phyloP scores from a whole-genome alignment of 2,113 vertebrate species.

The Macrotus californicus region DNA sequence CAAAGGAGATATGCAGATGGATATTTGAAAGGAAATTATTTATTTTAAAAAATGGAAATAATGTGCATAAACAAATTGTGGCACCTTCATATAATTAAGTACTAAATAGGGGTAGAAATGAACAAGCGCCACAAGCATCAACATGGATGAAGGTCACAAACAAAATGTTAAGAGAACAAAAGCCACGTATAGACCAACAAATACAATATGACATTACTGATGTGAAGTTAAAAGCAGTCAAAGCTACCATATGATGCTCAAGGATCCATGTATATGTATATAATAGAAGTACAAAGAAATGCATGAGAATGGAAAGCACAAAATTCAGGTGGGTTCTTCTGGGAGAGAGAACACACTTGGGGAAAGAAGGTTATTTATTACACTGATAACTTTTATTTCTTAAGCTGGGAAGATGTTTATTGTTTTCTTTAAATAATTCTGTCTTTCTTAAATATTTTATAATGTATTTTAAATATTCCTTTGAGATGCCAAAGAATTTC shows the following conservation, averaged over 20 bases:
- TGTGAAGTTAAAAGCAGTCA: background rate
- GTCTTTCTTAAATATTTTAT: conserved; percentile 6
- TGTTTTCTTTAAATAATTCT: background rate
- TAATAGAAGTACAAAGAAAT: background rate
- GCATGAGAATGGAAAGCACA: background rate
- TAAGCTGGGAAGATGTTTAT: background rate
- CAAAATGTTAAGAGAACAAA: background rate
- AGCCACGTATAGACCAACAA: background rate
- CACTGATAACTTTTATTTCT: background rate
- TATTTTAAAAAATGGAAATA: background rate
- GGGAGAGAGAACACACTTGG: background rate
- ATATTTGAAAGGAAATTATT: background rate
- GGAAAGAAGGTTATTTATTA: background rate
- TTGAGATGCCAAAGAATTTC: background rate
- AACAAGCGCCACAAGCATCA: background rate
- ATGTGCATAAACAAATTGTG: background rate
- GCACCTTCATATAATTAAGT: background rate
- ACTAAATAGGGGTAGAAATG: background rate
- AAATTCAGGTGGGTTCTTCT: background rate
- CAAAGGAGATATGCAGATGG: background rate
- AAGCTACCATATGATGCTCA: background rate
- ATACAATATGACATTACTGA: background rate
- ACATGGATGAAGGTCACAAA: background rate
- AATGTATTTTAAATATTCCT: conserved; percentile 12
- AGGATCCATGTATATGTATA: background rate